Conservation (phyloP, 2,113 vertebrate genomes). For the Platysteira castanea region DNA sequence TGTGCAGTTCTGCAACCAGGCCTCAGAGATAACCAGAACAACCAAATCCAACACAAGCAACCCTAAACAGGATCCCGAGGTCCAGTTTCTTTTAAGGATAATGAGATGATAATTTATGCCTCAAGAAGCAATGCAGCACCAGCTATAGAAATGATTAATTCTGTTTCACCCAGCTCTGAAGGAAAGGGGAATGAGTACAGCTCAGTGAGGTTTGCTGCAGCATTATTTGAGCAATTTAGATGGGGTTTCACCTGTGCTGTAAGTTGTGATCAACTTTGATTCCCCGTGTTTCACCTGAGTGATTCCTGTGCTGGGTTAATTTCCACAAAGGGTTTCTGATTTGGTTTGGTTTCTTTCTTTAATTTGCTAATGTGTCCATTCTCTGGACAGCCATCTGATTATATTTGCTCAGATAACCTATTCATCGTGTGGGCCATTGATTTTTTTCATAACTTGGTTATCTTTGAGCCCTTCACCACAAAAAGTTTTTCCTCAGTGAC, state of each 20-base stretch:
- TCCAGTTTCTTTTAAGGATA: not conserved
- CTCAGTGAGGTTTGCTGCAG: not conserved
- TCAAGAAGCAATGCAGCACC: not conserved
- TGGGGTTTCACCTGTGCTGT: not conserved
- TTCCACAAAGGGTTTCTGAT: not conserved
- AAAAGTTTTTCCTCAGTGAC: not conserved
- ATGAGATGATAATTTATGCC: not conserved
- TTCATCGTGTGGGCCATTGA: not conserved
- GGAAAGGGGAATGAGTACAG: not conserved
- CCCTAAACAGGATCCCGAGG: not conserved
- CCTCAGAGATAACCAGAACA: not conserved
- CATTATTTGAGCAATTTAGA: not conserved
- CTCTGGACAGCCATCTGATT: not conserved
- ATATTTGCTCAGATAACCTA: not conserved
- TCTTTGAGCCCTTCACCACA: not conserved
- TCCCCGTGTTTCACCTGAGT: not conserved
- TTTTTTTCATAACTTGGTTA: not conserved
- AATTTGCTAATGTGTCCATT: not conserved
- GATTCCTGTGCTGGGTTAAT: not conserved
- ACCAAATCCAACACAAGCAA: not conserved
- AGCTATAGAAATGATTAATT: not conserved
- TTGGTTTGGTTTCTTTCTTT: not conserved
- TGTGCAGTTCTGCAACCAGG: not conserved
- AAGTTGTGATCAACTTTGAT: not conserved
- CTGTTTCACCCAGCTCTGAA: not conserved